Evolutionary conservation across 2,113 vertebrate species (phyloP).

Genomic region (Amphilophus citrinellus): DNA sequence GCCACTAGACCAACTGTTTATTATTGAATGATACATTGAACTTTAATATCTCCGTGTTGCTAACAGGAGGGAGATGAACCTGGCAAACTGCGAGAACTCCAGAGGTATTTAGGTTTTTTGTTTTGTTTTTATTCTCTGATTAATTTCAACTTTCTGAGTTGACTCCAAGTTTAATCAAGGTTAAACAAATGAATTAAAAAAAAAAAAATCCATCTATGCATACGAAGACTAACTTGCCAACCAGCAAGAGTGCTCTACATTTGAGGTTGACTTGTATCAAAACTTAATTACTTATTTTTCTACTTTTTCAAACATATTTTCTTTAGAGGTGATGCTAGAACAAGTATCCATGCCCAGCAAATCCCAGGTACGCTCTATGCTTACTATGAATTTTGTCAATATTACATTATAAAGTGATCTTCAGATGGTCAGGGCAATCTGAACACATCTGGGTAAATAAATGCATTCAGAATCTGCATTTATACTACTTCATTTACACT

Average conservation of each 20-base stretch:
- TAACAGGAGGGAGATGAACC: conserved; percentile 33
- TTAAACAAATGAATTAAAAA: not conserved
- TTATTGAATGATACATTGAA: not conserved
- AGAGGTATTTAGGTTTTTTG: conserved; percentile 23
- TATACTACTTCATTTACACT: not conserved
- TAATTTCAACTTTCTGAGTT: not conserved
- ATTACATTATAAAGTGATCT: not conserved
- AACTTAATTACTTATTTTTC: not conserved
- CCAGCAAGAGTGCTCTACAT: not conserved
- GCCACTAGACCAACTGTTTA: not conserved
- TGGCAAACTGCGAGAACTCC: not conserved
- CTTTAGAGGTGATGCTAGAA: conserved; percentile 18
- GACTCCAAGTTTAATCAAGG: not conserved
- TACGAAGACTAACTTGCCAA: not conserved
- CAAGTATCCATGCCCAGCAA: not conserved
- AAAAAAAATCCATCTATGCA: not conserved
- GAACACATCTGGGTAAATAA: not conserved
- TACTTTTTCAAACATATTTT: not conserved
- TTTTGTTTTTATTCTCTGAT: not conserved
- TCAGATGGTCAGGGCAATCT: not conserved
- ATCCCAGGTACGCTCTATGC: conserved; percentile 38
- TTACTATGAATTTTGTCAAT: not conserved
- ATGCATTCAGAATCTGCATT: not conserved
- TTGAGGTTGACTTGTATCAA: not conserved
- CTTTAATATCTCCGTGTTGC: not conserved